Percentiles rank a stretch among this genome's conserved stretches.
Conservation (phyloP, 2,797 vertebrate genomes). For the Pitangus sulphuratus region DNA sequence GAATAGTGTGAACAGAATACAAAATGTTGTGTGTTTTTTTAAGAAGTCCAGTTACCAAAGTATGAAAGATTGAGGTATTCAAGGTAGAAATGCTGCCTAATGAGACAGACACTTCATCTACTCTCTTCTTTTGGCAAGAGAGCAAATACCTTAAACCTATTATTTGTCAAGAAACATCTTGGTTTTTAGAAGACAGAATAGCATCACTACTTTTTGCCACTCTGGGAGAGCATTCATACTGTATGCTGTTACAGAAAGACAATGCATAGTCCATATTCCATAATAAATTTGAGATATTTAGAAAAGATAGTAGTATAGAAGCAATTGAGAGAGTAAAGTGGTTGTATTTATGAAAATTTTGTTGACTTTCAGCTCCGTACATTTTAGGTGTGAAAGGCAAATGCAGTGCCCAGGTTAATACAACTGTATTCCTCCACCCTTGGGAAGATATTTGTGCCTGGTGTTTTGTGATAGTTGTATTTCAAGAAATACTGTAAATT, state of each 20-base stretch:
- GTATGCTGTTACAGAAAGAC: neutral
- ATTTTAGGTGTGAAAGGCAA: neutral
- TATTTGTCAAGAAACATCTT: neutral
- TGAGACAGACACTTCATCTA: neutral
- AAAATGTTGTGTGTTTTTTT: neutral
- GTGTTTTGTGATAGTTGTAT: neutral
- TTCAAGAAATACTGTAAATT: neutral
- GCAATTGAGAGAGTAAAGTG: neutral
- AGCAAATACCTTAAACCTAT: neutral
- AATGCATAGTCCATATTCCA: neutral
- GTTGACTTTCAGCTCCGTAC: neutral
- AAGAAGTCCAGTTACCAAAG: neutral
- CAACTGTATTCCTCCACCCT: neutral
- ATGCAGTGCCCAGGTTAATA: neutral
- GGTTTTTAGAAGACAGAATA: neutral
- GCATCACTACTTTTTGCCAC: neutral
- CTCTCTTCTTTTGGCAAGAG: neutral
- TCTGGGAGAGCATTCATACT: neutral
- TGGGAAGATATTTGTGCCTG: neutral
- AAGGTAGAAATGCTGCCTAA: neutral
- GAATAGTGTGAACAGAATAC: neutral
- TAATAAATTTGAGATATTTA: neutral
- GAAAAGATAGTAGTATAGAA: neutral
- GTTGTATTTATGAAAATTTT: neutral
- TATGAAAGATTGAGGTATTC: neutral